Base-by-base conservation (phyloP, 2,797 vertebrate genomes). In the Acropternis orthonyx region DNA sequence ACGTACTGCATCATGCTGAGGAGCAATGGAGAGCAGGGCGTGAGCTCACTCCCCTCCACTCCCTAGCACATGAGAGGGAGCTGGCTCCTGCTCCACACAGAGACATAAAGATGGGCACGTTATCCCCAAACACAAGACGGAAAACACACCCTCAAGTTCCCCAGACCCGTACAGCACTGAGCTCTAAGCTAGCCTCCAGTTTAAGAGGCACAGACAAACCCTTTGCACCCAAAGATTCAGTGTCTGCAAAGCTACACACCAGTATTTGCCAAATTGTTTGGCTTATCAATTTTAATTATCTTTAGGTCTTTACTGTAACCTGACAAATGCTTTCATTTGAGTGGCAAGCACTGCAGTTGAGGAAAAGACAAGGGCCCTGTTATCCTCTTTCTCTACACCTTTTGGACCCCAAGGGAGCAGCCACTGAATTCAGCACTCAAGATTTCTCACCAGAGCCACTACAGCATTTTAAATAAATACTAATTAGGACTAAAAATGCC, bases 91-190 rank as follows among this genome's bases (percentile, higher is more conserved):
- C 11, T 51, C 51, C 6, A 14, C 43, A 54, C 5, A 37, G 27
- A 77, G 52, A 49, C 13, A 34, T 11, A 27, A 78, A 67, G 39
- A 73, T 3, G 30, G 85, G 48, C 76, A 81, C 0, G 0, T 37
- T 49, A 36, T 28, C 26, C 36, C 27, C 1, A 1, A 75, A 58
- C 7, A 46, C 4, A 12, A 36, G 46, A 41, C 4, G 17, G 83
- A 75, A 69, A 93, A 41, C 0, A 12, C 21, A 72, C 12, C 24
- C 56, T n/a, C 0, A 1, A 65, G 43, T 6, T 87, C 39, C 46
- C 22, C 59, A 76, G 36, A 76, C 10, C 26, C 0, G 0, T 15
- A 48, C 48, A 44, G n/a, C 56, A 55, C 0, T 0, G 2, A 77
- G 14, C 17, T 79, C 43, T 76, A 44, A 39, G 15, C 8, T 43